Evolutionary conservation across 1,140 invertebrate species (phyloP).

Genomic region (Mercenaria mercenaria): DNA sequence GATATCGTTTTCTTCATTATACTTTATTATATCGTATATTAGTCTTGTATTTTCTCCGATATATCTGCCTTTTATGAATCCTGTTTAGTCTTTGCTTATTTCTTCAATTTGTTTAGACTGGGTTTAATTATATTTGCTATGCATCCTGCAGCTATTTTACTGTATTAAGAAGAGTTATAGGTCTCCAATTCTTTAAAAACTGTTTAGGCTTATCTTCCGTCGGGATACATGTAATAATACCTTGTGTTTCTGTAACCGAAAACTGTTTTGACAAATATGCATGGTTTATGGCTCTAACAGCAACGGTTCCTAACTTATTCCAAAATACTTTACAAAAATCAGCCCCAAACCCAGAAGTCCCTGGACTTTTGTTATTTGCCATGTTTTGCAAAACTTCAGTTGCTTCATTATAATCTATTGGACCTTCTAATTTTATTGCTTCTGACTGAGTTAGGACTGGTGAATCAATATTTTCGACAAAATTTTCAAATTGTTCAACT

Average conservation of each 20-base stretch:
- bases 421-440: not conserved
- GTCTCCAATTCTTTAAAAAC: not conserved
- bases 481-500: too few relatives aligned
- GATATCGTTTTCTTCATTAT: too few relatives aligned
- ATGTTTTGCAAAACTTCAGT: not conserved
- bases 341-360: not conserved
- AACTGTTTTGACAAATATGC: not conserved
- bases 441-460: too few relatives aligned
- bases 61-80: conserved; percentile 1
- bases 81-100: conserved; percentile 13
- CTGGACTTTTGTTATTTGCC: not conserved
- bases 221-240: not conserved
- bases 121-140: conserved; percentile 15
- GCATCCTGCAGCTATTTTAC: conserved; percentile 13
- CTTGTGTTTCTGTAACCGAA: not conserved
- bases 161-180: conserved; percentile 24
- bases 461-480: too few relatives aligned
- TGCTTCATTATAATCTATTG: not conserved
- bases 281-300: not conserved
- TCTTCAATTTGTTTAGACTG: not conserved
- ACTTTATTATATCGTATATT: too few relatives aligned
- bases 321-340: too few relatives aligned
- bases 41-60: too few relatives aligned
- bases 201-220: not conserved
- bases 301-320: not conserved